Base-by-base conservation (phyloP, 2,888 invertebrate genomes). In the Trichogramma evanescens region DNA sequence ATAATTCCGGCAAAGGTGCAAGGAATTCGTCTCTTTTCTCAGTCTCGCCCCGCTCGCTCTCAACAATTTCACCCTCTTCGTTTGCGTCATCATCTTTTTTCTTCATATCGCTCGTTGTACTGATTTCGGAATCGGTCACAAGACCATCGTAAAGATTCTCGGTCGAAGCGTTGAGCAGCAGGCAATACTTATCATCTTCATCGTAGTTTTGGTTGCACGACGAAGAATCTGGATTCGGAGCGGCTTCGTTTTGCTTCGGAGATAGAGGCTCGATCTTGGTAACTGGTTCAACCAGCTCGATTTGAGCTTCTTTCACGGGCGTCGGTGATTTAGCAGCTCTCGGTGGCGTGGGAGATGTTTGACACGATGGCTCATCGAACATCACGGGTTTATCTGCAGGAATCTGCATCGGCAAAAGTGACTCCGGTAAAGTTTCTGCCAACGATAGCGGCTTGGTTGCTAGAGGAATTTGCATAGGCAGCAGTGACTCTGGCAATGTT, bases 1-100 rank as follows among this genome's bases (percentile, higher is more conserved):
- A 93, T 55, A 88, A 80, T 71, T 89, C 92, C 0, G 93, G 91
- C 62, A 91, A 69, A 3, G 86, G 86, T 10, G 89, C 89, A 56
- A 89, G 75, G 74, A 89, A 84, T 75, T 88, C 87, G 54, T 80
- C 80, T 69, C 83, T 74, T 61, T 72, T 76, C n/a, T 54, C 53
- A n/a, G 9, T 5, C 7, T 64, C 62, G 26, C 2, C 26, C 26
- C 26, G 26, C 49, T 75, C 74, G n/a, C 74, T 75, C 59, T 77
- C 75, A 49, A 26, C 26, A 26, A 67, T 71, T 42, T 81, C 80
- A 63, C 69, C 68, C 51, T 71, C 73, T 67, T 76, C 77, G 63
- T 64, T 43, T 71, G 70, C 41, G 8, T 51, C 40, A 38, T 57
- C 45, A 13, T 48, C n/a, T 4, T 8, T 9, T 9, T 51, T 51